Evolutionary conservation across 2,113 vertebrate species (phyloP), one percentile per base, ranked within the genome.

Genomic region (Hyla sarda): DNA sequence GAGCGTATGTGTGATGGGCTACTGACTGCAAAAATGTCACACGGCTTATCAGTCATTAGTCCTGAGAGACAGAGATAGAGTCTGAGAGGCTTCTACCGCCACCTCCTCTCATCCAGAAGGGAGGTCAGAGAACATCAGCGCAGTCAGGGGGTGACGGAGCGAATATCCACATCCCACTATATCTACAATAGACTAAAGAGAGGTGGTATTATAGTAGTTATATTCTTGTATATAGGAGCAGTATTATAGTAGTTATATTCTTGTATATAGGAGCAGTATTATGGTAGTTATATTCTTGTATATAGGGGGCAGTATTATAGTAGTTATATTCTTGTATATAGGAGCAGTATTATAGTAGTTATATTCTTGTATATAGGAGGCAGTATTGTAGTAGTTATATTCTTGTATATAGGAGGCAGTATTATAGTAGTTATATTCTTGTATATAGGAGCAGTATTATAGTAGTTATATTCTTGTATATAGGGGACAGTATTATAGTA

Each of bases 21-120:
- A 6, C 75, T 16, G 45, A 47, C 48, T n/a, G 89, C 89, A 89
- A 90, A 92, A 92, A 91, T 91, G 92, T 92, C 91, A 91, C 72
- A 88, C 85, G 84, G 90, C 91, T 90, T 91, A 92, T 87, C 90
- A 89, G 74, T 71, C 60, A 79, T 85, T 85, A 79, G 41, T 56
- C 45, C 16, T 21, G 41, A 76, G 83, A 77, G 56, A 23, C 52
- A 30, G 30, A 47, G 71, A 60, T 32, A n/a, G 45, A 60, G 37
- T 50, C 56, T 2, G 83, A 77, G 72, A 14, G 1, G 14, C 47
- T 41, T 25, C 25, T 17, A 74, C 41, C 65, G 34, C 50, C 45
- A 19, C 48, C 60, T 8, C 82, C 34, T 32, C 30, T 16, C 11
- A 23, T 45, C 28, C 50, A 48, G 19, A 19, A 32, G 34, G 21